Evolutionary conservation across 2,113 vertebrate genomes (phyloP), one percentile per base, ranked within the genome.

Genomic region (Dunckerocampus dactyliophorus): DNA sequence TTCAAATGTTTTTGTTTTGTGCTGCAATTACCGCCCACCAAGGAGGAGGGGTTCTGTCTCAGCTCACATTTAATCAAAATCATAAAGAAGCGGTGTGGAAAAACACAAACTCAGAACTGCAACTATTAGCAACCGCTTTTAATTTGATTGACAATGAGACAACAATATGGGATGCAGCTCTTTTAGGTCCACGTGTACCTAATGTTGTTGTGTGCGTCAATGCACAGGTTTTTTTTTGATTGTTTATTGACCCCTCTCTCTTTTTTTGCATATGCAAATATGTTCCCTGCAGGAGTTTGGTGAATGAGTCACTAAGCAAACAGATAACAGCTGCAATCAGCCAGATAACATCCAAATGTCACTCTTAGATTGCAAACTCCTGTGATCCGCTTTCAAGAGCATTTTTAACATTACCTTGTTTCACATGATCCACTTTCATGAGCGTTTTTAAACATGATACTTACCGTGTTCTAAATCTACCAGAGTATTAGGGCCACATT

Each of bases 181-280:
- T 43, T 43, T 28, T 28, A 28, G 24, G 24, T 28, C 2, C 24
- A 43, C 12, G 39, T 14, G 13, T 14, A 12, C 39, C 11, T 43
- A 43, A 43, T 43, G 11, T 13, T 43, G 39, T 43, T 42, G 39
- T 1, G 39, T 43, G 11, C 13, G 13, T 43, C 39, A 43, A 14
- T 13, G 12, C 39, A 43, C 39, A 43, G 12, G 0, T 43, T 43
- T 42, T 42, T 42, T 14, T 42, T 34, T 2, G 53, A 77, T 55
- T 74, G 68, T 79, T 79, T 75, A 71, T 67, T 73, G 8, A 16
- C 54, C 48, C 50, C 8, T 65, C 65, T 77, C 69, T 59, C 48
- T 55, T 58, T 24, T 56, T 84, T 78, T 86, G 77, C 76, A 79
- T 76, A 81, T 79, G 75, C 70, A 80, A 81, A 81, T 73, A 65